A percentile compares a stretch with the other conserved stretches of the same genome.
Conservation (phyloP, 2,113 vertebrate genomes). For the Rattus norvegicus region GRCr8 NC_086021.1:81902501-81903000, state of each 20-base stretch:
- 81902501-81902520: not conserved
- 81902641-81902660: not conserved
- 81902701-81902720: accelerated
- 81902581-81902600: not conserved
- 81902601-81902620: not conserved
- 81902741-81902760: not conserved
- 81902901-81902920: not conserved
- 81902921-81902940: not conserved
- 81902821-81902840: not conserved
- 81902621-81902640: not conserved
- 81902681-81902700: not conserved
- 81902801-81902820: not conserved
- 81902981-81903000: not conserved
- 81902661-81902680: not conserved
- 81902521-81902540: not conserved
- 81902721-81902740: not conserved
- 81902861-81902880: not conserved
- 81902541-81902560: not conserved
- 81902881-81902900: not conserved
- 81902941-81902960: not conserved
- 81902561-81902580: not conserved
- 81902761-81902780: not conserved
- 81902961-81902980: not conserved
- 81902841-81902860: not conserved
- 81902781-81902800: not conserved